Percentiles rank a stretch among this genome's conserved stretches.
phyloP scores from a whole-genome alignment of 2,797 vertebrate genomes.

The Gymnothorax javanicus region DNA sequence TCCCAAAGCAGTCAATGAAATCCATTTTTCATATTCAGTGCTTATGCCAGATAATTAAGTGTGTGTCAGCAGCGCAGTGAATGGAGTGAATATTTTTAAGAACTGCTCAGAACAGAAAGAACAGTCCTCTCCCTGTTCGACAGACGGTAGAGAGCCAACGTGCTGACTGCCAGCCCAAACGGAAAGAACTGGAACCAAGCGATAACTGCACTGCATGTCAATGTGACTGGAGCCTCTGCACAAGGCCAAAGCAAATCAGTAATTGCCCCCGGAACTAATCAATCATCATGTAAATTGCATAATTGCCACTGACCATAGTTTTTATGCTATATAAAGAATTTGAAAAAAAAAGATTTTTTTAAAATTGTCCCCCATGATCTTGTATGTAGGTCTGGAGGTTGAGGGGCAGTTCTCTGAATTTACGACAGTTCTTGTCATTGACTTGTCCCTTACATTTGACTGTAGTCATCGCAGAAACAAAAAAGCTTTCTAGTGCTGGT shows the following conservation, averaged over 20 bases:
- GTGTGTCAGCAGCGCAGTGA: conserved; percentile 50
- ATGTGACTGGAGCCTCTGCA: neutral
- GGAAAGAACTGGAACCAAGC: neutral
- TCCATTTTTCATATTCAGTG: conserved; percentile 44
- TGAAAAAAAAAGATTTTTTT: no score
- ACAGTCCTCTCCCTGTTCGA: conserved; percentile 47
- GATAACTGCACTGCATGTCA: neutral
- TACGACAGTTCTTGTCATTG: no score
- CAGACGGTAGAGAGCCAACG: conserved; percentile 37
- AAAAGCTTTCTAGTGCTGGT: no score
- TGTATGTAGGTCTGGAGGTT: no score
- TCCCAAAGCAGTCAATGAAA: conserved; percentile 40
- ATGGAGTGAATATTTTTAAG: conserved; percentile 53
- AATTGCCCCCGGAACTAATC: neutral
- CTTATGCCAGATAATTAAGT: conserved; percentile 53
- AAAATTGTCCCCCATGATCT: no score
- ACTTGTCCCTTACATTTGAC: neutral
- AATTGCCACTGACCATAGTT: neutral
- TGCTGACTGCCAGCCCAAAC: conserved; percentile 34
- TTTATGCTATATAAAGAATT: neutral
- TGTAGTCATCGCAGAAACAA: no score
- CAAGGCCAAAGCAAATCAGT: neutral
- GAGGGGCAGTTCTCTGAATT: no score
- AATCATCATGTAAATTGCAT: neutral
- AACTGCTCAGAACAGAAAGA: conserved; percentile 34